Conservation (phyloP, 2,113 vertebrate genomes). For the Rattus rattus region DNA sequence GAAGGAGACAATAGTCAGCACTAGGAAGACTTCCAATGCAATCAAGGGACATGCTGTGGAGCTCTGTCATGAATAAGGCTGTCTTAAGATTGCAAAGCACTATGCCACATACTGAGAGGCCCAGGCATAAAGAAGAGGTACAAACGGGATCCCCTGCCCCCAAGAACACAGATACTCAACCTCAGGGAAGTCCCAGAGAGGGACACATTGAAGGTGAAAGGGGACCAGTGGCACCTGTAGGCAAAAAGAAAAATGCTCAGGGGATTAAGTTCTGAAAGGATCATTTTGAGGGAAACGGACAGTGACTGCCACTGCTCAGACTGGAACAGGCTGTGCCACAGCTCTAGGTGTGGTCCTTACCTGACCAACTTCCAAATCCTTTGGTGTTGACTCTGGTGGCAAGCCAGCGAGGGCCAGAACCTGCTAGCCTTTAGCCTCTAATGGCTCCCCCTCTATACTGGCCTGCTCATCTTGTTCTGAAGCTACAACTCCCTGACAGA, state of each 20-base stretch:
- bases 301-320: background rate
- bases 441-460: background rate
- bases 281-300: background rate
- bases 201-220: background rate
- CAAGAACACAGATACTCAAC: background rate
- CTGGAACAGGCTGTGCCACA: background rate
- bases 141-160: background rate
- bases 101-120: background rate
- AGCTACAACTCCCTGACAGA: background rate
- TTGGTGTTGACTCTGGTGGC: background rate
- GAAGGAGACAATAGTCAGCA: background rate
- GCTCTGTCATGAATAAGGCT: background rate
- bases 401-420: background rate
- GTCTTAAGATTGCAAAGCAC: background rate
- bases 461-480: no score
- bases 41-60: accelerated
- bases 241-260: background rate
- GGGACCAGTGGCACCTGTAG: background rate
- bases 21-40: accelerated
- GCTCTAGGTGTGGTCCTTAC: background rate
- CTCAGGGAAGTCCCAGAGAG: background rate
- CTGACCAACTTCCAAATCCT: background rate
- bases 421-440: background rate
- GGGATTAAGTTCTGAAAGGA: background rate
- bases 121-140: background rate